Base-by-base conservation (phyloP, 2,797 vertebrate species). In the Salmo trutta region DNA sequence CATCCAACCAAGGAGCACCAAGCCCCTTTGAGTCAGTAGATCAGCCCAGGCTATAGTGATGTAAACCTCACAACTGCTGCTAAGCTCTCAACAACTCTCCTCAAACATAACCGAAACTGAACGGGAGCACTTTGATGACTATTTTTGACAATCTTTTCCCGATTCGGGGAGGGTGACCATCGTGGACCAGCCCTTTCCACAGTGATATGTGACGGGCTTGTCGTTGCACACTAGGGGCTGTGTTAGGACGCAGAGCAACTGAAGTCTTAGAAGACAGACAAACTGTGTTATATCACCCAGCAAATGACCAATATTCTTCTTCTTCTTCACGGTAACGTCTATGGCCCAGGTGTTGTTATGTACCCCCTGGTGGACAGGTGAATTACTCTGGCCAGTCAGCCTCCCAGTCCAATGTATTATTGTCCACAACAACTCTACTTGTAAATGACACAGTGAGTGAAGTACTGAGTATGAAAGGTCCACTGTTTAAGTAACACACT, bases 31-130 rank as follows among this genome's bases (percentile, higher is more conserved):
- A 85, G 81, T 86, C 81, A 77, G 83, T 81, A 83, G 76, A 82
- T 82, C 70, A 82, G 83, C 86, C 41, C 82, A 87, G 85, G 86
- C 90, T 86, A 79, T 79, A 82, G 78, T 87, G 73, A 74, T 71
- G 86, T 84, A 91, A 91, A 92, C 86, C 84, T 92, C 88, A 86
- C 88, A 88, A 82, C 87, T 92, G 93, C 93, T 94, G 92, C 93
- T 94, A 92, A 62, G 82, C 91, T 83, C 86, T 68, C 29, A 31
- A 68, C 5, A 5, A 79, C 17, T 87, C 90, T 88, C 83, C 82
- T 77, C 82, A 83, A 71, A 81, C 53, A 67, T 76, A 75, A 77
- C 83, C 69, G 1, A 74, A 81, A 86, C 84, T 83, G 82, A 76
- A 85, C 59, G 21, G 67, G 83, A 85, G 86, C 84, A 85, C 78